Percentiles rank a stretch among this genome's conserved stretches.
Evolutionary conservation across 2,113 vertebrate genomes (phyloP).

Genomic region (Nestor notabilis): DNA sequence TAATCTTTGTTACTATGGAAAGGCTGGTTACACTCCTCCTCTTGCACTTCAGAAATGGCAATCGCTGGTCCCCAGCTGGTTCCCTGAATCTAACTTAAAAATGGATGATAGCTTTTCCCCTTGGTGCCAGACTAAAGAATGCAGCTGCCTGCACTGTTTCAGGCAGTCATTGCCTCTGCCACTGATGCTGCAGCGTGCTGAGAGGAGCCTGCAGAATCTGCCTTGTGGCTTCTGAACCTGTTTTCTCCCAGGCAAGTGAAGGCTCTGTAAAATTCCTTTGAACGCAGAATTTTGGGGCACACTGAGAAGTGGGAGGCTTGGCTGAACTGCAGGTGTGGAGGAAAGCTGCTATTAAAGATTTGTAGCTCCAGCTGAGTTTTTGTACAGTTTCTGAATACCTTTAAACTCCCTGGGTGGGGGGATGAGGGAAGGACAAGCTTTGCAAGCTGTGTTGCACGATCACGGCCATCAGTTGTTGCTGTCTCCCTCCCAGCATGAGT

Average conservation of each 20-base stretch:
- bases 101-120: slow-evolving; percentile 31
- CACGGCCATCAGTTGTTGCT: neutral
- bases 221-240: neutral
- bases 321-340: neutral
- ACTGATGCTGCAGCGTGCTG: neutral
- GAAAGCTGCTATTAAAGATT: neutral
- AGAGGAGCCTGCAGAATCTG: neutral
- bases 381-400: neutral
- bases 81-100: slow-evolving; percentile 26
- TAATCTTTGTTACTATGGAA: slow-evolving; percentile 60
- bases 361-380: neutral
- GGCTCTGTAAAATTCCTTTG: slow-evolving; percentile 8
- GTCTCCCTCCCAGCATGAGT: neutral
- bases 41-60: slow-evolving; percentile 41
- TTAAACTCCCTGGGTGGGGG: neutral
- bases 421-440: neutral
- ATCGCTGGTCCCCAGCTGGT: slow-evolving; percentile 37
- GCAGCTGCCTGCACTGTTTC: neutral
- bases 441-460: neutral
- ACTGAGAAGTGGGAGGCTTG: neutral
- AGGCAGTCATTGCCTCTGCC: neutral
- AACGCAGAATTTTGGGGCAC: neutral
- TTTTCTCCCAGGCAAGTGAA: neutral
- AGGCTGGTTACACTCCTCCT: slow-evolving; percentile 41
- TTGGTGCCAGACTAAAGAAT: slow-evolving; percentile 36